These are phyloP conservation scores for Cheilinus undulatus DNA, from an alignment of 2,113 vertebrate genomes.

Conservation along the genomic window DNA sequence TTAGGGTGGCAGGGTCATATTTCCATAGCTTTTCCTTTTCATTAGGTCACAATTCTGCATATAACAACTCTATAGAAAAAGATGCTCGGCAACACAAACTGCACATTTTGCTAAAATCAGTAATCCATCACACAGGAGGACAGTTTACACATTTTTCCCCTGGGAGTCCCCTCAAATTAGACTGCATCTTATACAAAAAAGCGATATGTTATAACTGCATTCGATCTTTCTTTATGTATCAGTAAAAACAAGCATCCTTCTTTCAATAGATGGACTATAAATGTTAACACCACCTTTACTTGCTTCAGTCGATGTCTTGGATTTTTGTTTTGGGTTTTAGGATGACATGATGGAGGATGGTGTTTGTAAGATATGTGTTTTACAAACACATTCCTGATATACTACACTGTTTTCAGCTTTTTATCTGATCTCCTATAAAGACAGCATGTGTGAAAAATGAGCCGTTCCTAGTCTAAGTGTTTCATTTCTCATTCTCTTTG, in stretches of 20 bases:
- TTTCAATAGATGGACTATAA: not conserved
- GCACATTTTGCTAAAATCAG: no score
- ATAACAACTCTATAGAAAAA: no score
- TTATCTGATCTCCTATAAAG: not conserved
- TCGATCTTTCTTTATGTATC: not conserved
- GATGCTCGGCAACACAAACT: no score
- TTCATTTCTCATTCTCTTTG: slow-evolving; percentile 29
- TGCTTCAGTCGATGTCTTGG: not conserved
- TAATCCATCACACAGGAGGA: no score
- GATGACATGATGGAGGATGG: not conserved
- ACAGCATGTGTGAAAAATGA: not conserved
- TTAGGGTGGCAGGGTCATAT: no score
- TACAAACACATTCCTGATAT: not conserved
- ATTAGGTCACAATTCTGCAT: no score
- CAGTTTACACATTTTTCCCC: no score
- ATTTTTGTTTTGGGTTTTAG: not conserved
- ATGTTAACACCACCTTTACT: not conserved
- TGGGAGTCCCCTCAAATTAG: no score
- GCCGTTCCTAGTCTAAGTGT: slow-evolving; percentile 1
- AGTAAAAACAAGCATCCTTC: not conserved
- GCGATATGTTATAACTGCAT: not conserved
- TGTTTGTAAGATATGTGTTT: not conserved
- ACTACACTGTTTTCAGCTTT: not conserved
- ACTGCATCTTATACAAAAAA: no score
- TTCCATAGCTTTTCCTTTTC: no score